phyloP scores from a whole-genome alignment of 2,113 vertebrate species.

The Chaenocephalus aceratus region DNA sequence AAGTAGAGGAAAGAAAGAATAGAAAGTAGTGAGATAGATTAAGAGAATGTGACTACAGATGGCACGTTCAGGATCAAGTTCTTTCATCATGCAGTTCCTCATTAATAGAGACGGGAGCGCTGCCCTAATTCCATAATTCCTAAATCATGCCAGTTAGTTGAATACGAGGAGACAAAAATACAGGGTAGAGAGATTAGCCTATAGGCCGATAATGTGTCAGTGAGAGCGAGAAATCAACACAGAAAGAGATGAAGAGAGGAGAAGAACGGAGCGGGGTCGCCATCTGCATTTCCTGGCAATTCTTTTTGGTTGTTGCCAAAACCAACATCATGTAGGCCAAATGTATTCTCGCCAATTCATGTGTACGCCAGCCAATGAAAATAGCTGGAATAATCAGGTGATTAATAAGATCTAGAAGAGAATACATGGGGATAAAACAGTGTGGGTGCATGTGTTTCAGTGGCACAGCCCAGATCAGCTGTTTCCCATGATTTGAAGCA shows the following conservation, averaged over 20 bases:
- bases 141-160: constrained; percentile 77
- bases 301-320: constrained; percentile 66
- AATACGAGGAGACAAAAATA: constrained; percentile 72
- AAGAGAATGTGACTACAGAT: constrained; percentile 71
- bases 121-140: constrained; percentile 83
- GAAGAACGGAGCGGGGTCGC: constrained; percentile 44
- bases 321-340: constrained; percentile 69
- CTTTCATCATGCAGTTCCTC: constrained; percentile 79
- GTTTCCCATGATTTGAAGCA: constrained; percentile 55
- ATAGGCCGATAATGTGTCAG: constrained; percentile 59
- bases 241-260: constrained; percentile 41
- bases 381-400: constrained; percentile 65
- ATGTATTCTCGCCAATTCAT: constrained; percentile 53
- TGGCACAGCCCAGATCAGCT: constrained; percentile 47
- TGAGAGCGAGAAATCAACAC: constrained; percentile 48
- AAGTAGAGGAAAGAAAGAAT: constrained; percentile 24
- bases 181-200: constrained; percentile 60
- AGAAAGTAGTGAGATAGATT: constrained; percentile 52
- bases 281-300: constrained; percentile 75
- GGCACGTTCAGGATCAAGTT: constrained; percentile 76
- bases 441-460: constrained; percentile 25
- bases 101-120: constrained; percentile 77
- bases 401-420: constrained; percentile 64
- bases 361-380: constrained; percentile 57
- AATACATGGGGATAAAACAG: constrained; percentile 21